Evolutionary conservation across 2,888 invertebrate genomes (phyloP), one percentile per base, ranked within the genome.

Genomic region (Eupithecia inturbata): DNA sequence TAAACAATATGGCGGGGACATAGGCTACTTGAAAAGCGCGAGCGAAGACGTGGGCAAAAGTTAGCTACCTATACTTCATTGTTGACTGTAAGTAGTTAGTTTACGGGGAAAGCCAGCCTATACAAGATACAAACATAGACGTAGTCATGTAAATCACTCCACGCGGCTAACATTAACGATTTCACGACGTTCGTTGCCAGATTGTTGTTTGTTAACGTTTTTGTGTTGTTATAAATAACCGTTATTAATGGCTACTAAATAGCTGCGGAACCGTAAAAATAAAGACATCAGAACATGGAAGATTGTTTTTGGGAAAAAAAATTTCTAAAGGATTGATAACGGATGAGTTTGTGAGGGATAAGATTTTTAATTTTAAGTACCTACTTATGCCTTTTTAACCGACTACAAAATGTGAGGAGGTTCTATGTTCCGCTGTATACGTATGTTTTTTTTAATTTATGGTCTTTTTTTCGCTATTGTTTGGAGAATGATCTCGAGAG

Each of bases 61-160:
- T 1, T 9, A 36, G 36, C 9, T 31, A 31, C 31, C 31, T 36
- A 9, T 36, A 36, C 10, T 36, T 36, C 7, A 36, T 36, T 36
- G 36, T 36, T 36, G 9, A 36, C 36, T 39, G 39, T 39, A 39
- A 4, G 62, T 49, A 53, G 53, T 22, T 49, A 53, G 53, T 22
- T 22, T 53, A 53, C 53, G 12, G 3, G 10, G 10, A 22, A 53
- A 2, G 49, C n/a, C 9, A n/a, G 9, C 22, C 0, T 22, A 49
- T 9, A 63, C 68, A 71, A 68, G 71, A 74, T 31, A 31, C 31
- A 31, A 28, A 62, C 19, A 9, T 31, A 28, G 19, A 62, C 33
- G n/a, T n/a, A 66, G 22, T 31, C 26, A 16, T 72, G 31, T 80
- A 80, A 80, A 79, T 79, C 77, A 75, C 70, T 77, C 68, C 68